Evolutionary conservation across 1,140 invertebrate species (phyloP).

Genomic region (Cyrtorhinus lividipennis): DNA sequence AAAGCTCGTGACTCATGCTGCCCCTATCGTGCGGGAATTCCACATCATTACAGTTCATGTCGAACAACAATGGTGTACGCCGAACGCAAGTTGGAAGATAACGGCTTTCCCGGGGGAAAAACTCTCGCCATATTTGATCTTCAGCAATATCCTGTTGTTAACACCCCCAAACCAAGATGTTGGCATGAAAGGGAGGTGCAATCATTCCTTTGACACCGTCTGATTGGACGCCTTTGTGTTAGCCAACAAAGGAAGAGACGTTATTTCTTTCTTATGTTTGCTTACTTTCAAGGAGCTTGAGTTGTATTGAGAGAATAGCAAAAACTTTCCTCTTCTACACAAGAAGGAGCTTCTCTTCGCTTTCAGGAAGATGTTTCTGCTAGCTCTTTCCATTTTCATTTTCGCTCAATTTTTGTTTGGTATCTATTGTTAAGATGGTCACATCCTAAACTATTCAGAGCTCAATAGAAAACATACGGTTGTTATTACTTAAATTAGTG

Average conservation of each 20-base stretch:
- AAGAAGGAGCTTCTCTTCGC: background rate
- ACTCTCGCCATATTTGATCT: constrained; percentile 1
- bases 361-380: background rate
- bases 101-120: background rate
- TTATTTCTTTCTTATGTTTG: constrained; percentile 9
- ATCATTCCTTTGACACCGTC: constrained; percentile 8
- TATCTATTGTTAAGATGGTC: too few relatives aligned
- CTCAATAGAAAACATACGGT: too few relatives aligned
- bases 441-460: too few relatives aligned
- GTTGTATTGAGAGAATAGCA: constrained; percentile 9
- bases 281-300: background rate
- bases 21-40: too few relatives aligned
- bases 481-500: too few relatives aligned
- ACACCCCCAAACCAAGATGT: constrained; percentile 3
- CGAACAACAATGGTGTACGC: background rate
- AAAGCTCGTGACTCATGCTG: too few relatives aligned
- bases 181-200: constrained; percentile 4
- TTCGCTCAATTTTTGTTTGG: background rate
- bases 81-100: background rate
- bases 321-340: background rate
- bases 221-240: constrained; percentile 4
- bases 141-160: constrained; percentile 8
- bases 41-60: background rate
- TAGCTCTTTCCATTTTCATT: background rate
- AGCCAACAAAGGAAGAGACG: background rate